Percentiles rank a stretch among this genome's conserved stretches.
Evolutionary conservation across 2,797 vertebrate species (phyloP).

Genomic region (Vireo griseus): DNA sequence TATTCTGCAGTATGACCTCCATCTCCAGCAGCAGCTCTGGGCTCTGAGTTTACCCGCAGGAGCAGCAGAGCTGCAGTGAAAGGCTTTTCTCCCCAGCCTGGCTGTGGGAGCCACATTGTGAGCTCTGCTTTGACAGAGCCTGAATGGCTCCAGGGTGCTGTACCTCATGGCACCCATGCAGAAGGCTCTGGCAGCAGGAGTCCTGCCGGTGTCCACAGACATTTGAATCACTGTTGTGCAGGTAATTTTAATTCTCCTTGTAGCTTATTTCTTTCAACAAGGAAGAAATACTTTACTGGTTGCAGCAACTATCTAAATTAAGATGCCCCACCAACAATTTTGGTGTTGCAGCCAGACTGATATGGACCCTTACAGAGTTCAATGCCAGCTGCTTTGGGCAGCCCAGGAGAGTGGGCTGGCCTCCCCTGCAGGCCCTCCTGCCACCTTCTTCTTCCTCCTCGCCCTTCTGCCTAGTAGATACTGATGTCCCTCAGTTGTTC

Average conservation of each 20-base stretch:
- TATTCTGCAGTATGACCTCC: slow-evolving; percentile 42
- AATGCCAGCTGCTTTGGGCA: background rate
- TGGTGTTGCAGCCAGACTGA: background rate
- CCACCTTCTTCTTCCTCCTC: background rate
- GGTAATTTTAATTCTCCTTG: background rate
- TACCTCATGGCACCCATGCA: background rate
- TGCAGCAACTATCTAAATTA: background rate
- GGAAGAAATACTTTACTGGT: background rate
- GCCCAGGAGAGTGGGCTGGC: background rate
- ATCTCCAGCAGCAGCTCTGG: background rate
- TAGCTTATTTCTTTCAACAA: background rate
- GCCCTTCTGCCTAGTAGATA: background rate
- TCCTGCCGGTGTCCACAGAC: background rate
- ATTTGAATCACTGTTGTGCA: slow-evolving; percentile 67
- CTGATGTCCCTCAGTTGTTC: background rate
- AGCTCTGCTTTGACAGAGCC: background rate
- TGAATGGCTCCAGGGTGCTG: background rate
- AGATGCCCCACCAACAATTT: background rate
- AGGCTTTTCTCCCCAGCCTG: background rate
- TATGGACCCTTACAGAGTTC: background rate
- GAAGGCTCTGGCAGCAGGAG: background rate
- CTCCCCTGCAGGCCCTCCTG: background rate
- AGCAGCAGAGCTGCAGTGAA: background rate
- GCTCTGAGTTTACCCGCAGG: background rate
- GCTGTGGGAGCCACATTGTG: background rate